Percentiles rank a stretch among this genome's conserved stretches.
These are phyloP conservation scores for Lycorma delicatula DNA, from an alignment of 1,140 invertebrate genomes.

Conservation along the genomic window DNA sequence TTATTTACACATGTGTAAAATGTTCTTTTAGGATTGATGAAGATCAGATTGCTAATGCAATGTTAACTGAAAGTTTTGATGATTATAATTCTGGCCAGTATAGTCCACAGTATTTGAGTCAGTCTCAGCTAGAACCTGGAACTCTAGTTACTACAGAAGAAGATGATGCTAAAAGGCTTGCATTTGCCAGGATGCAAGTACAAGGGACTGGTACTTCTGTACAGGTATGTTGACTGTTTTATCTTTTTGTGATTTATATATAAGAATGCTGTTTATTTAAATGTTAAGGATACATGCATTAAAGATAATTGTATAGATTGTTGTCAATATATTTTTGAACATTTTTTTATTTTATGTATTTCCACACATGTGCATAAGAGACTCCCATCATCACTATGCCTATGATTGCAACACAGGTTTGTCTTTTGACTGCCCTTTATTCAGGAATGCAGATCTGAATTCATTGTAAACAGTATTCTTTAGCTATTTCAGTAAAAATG, in stretches of 20 bases:
- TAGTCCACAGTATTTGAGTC: constrained; percentile 64
- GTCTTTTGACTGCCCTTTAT: too few species aligned
- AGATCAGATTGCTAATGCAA: constrained; percentile 41
- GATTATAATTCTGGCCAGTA: constrained; percentile 76
- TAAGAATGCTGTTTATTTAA: neutral
- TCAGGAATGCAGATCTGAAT: too few species aligned
- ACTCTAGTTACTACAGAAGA: constrained; percentile 69
- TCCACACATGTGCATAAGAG: too few species aligned
- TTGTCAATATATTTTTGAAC: neutral
- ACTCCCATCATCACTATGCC: too few species aligned
- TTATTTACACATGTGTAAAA: too few species aligned
- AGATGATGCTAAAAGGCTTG: constrained; percentile 68
- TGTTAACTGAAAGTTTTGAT: constrained; percentile 51
- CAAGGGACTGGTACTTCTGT: constrained; percentile 46
- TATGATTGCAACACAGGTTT: too few species aligned
- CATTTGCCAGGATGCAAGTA: constrained; percentile 59
- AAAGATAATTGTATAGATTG: constrained; percentile 9
- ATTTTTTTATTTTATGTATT: too few species aligned
- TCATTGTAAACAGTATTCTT: too few species aligned
- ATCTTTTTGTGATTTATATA: neutral
- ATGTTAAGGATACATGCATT: neutral
- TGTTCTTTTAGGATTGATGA: constrained; percentile 31
- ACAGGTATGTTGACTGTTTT: constrained; percentile 29
- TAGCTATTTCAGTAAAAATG: too few species aligned
- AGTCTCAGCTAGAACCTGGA: constrained; percentile 68